Conservation (phyloP, 2,113 vertebrate genomes). For the Mustela nigripes region DNA sequence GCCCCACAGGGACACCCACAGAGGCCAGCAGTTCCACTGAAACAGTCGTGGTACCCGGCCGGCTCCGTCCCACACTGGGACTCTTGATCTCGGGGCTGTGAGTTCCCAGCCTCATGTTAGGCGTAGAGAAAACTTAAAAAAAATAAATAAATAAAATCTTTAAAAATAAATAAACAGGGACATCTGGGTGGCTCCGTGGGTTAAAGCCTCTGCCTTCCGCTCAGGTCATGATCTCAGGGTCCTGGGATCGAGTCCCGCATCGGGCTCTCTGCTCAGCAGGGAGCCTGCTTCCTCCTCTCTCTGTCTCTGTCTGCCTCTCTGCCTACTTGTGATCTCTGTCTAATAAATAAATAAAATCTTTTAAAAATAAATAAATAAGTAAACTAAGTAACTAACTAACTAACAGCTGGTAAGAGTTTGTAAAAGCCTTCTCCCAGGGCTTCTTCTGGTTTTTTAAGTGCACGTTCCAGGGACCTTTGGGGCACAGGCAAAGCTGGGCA, state of each 20-base stretch:
- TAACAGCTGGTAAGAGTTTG: neutral
- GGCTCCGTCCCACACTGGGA: neutral
- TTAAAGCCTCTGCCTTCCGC: too few relatives aligned
- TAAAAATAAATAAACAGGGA: neutral
- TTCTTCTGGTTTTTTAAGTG: neutral
- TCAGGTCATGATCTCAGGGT: too few relatives aligned
- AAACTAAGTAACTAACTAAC: too few relatives aligned
- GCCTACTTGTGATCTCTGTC: too few relatives aligned
- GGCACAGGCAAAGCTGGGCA: neutral
- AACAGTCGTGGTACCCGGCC: neutral
- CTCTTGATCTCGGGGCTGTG: neutral
- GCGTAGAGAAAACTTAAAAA: neutral
- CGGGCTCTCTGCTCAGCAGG: too few relatives aligned
- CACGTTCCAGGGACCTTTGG: neutral
- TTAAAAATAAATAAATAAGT: too few relatives aligned
- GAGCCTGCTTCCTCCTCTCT: too few relatives aligned
- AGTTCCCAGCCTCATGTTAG: neutral
- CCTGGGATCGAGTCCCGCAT: too few relatives aligned
- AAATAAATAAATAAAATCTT: neutral
- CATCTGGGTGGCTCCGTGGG: too few relatives aligned
- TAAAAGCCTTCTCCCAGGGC: too few relatives aligned
- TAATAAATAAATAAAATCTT: too few relatives aligned
- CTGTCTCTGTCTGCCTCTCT: too few relatives aligned
- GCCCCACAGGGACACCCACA: neutral
- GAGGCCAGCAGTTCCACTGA: neutral